Evolutionary conservation across 2,797 vertebrate genomes (phyloP).

Genomic region (Cryptoprocta ferox): DNA sequence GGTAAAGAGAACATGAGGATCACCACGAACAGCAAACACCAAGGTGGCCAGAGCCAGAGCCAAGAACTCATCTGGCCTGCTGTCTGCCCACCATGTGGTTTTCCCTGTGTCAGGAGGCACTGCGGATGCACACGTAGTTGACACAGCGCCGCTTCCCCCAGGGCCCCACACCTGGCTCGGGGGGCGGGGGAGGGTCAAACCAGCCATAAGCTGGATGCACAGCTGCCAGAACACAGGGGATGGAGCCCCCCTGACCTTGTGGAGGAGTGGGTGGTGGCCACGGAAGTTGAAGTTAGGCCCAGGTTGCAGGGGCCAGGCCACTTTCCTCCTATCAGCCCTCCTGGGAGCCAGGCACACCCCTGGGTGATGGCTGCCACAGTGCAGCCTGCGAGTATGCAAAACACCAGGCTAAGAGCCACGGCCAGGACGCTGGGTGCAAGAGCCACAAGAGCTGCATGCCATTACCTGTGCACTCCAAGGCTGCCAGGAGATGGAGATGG

Average conservation of each 20-base stretch:
- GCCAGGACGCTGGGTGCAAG: background rate
- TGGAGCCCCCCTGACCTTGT: background rate
- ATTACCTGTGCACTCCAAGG: background rate
- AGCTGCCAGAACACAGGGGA: background rate
- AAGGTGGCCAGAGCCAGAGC: background rate
- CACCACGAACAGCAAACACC: background rate
- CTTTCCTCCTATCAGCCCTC: background rate
- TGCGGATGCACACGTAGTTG: background rate
- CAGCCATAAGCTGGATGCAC: rapidly evolving
- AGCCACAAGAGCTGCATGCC: background rate
- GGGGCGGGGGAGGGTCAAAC: background rate
- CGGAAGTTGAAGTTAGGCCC: background rate
- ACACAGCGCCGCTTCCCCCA: background rate
- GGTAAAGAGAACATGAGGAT: background rate
- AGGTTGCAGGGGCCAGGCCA: background rate
- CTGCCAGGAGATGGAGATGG: background rate
- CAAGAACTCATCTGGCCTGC: background rate
- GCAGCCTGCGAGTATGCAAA: background rate
- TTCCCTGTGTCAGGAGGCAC: rapidly evolving
- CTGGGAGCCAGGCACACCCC: background rate
- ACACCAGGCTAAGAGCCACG: rapidly evolving
- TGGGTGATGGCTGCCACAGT: background rate
- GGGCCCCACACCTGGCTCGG: background rate
- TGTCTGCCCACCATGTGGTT: rapidly evolving
- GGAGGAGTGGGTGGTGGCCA: background rate